Evolutionary conservation across 2,888 invertebrate genomes (phyloP).

Genomic region (Homarus gammarus): DNA sequence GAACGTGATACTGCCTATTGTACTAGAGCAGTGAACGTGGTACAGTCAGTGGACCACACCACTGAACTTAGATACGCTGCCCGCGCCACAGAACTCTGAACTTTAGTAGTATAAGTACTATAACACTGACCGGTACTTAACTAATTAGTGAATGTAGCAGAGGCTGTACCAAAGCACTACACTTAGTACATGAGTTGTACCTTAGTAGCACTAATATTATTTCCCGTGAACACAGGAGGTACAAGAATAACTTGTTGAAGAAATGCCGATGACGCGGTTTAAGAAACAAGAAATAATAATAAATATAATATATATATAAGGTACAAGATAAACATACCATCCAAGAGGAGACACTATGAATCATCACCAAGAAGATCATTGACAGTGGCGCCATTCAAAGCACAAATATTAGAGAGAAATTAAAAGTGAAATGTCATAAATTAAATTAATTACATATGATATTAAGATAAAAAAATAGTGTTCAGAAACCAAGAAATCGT

Average conservation of each 20-base stretch:
- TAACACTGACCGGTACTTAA: background rate
- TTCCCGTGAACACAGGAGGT: background rate
- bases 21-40: background rate
- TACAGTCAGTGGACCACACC: background rate
- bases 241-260: slow-evolving; percentile 15
- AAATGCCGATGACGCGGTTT: background rate
- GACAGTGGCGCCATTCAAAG: too few species aligned
- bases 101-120: background rate
- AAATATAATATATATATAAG: background rate
- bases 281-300: background rate
- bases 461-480: background rate
- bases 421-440: background rate
- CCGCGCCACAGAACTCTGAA: too few species aligned
- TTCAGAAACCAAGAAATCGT: slow-evolving; percentile 21
- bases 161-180: background rate
- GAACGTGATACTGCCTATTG: background rate
- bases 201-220: slow-evolving; percentile 6
- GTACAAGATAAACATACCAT: background rate
- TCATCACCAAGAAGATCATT: background rate
- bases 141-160: too few species aligned
- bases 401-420: background rate
- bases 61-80: background rate
- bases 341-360: background rate
- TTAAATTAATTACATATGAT: background rate
- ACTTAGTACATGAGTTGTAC: background rate